Percentiles rank a stretch among this genome's conserved stretches.
These are phyloP conservation scores for Stegodyphus mimosarum DNA, from an alignment of 1,140 invertebrate genomes.

Conservation along the genomic window DNA sequence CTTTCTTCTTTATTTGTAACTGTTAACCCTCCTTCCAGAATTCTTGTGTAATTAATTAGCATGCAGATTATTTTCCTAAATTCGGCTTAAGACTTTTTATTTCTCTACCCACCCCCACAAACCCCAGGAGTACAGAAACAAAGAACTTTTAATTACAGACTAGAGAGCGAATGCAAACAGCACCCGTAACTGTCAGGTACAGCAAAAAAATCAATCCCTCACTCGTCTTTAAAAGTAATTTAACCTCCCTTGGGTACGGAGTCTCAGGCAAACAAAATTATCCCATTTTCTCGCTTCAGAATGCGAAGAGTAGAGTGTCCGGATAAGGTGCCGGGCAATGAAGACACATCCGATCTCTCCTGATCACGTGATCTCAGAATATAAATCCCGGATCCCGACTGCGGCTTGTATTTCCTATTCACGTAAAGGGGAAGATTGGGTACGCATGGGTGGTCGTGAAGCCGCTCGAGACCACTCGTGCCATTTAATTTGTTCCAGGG, in stretches of 20 bases:
- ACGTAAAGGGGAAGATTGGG: constrained; percentile 44
- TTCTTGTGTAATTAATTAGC: constrained; percentile 41
- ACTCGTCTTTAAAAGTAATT: constrained; percentile 59
- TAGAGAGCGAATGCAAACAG: constrained; percentile 17
- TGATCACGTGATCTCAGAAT: constrained; percentile 18
- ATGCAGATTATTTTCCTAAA: constrained; percentile 46
- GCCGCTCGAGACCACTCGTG: constrained; percentile 39
- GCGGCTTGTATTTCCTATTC: constrained; percentile 55
- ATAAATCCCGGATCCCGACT: constrained; percentile 42
- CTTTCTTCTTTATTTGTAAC: too few species aligned
- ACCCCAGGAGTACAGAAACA: not conserved
- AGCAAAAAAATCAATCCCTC: constrained; percentile 56
- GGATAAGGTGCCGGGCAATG: not conserved
- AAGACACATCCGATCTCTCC: constrained; percentile 42
- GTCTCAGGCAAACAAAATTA: constrained; percentile 40
- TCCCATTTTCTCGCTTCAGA: constrained; percentile 17
- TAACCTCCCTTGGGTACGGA: constrained; percentile 30
- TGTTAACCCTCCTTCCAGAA: too few species aligned
- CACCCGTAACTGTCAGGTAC: constrained; percentile 41
- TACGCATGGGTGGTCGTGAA: constrained; percentile 44
- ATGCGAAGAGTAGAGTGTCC: not conserved
- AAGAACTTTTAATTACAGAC: constrained; percentile 58
- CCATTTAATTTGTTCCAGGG: constrained; percentile 58
- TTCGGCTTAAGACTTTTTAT: constrained; percentile 44
- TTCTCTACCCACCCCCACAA: not conserved